phyloP scores from a whole-genome alignment of 2,888 invertebrate species.

The Drosophila pseudotalamancana region DNA sequence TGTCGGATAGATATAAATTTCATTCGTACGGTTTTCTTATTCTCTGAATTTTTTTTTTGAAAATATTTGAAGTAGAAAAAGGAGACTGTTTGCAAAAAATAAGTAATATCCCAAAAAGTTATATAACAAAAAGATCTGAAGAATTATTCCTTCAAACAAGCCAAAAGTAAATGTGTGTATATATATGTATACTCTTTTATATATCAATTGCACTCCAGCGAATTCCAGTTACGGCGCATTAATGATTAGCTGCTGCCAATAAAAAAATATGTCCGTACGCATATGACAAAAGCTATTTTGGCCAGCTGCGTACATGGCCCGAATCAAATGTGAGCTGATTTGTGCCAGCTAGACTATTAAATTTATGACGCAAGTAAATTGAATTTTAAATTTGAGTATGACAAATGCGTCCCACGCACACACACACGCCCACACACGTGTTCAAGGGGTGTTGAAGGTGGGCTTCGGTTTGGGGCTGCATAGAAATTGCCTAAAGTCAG shows the following conservation, averaged over 20 bases:
- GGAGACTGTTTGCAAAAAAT: too few species aligned
- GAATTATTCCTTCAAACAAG: not conserved
- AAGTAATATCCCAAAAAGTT: too few species aligned
- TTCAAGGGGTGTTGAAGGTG: not conserved
- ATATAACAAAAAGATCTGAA: too few species aligned
- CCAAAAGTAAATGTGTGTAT: not conserved
- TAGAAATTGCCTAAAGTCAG: slow-evolving; percentile 79
- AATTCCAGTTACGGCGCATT: not conserved
- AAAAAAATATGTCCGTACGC: not conserved
- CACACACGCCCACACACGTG: slow-evolving; percentile 30
- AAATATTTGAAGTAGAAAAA: too few species aligned
- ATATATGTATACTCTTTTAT: not conserved
- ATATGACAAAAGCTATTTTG: not conserved
- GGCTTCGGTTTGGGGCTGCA: slow-evolving; percentile 20
- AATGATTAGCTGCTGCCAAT: slow-evolving; percentile 4
- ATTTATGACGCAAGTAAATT: slow-evolving; percentile 81
- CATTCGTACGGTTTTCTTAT: too few species aligned
- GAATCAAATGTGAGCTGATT: slow-evolving; percentile 59
- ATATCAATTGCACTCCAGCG: not conserved
- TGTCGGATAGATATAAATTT: not conserved
- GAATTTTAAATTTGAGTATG: slow-evolving; percentile 83
- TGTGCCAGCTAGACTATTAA: slow-evolving; percentile 67
- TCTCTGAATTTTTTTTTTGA: not conserved
- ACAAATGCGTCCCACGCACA: slow-evolving; percentile 70
- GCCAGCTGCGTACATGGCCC: slow-evolving; percentile 30